These are phyloP conservation scores for Urocyon cinereoargenteus DNA, from an alignment of 2,797 vertebrate genomes.

Conservation along the genomic window DNA sequence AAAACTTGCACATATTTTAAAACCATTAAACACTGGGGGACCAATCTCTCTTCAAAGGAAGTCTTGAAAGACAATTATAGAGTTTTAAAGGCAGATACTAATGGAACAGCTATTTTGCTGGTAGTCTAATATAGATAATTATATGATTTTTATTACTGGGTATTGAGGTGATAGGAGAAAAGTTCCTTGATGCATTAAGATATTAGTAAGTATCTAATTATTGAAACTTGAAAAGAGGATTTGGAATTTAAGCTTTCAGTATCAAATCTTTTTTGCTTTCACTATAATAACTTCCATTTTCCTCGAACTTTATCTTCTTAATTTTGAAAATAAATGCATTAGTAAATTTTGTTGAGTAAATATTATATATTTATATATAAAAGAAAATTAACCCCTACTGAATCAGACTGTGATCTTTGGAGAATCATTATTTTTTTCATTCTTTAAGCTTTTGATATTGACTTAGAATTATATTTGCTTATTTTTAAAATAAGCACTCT, in stretches of 20 bases:
- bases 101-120: not conserved
- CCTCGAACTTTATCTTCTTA: not conserved
- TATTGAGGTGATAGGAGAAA: not conserved
- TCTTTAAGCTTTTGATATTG: not conserved
- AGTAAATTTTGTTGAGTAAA: not conserved
- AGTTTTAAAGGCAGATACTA: not conserved
- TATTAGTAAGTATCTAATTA: constrained; percentile 28
- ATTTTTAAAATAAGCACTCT: not conserved
- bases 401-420: not conserved
- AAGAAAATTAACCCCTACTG: not conserved
- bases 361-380: not conserved
- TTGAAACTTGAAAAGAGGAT: constrained; percentile 4
- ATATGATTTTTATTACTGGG: not conserved
- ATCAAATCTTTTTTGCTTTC: constrained; percentile 3
- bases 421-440: not conserved
- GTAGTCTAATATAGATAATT: not conserved
- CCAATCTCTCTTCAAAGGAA: not conserved
- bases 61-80: not conserved
- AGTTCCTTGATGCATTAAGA: constrained; percentile 40
- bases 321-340: constrained; percentile 25
- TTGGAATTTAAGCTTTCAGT: not conserved
- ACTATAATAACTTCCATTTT: not conserved
- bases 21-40: not conserved
- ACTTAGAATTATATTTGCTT: constrained; percentile 29
- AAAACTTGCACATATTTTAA: not conserved